Conservation (phyloP, 1,140 invertebrate genomes). For the Lasaia peninsularis region DNA sequence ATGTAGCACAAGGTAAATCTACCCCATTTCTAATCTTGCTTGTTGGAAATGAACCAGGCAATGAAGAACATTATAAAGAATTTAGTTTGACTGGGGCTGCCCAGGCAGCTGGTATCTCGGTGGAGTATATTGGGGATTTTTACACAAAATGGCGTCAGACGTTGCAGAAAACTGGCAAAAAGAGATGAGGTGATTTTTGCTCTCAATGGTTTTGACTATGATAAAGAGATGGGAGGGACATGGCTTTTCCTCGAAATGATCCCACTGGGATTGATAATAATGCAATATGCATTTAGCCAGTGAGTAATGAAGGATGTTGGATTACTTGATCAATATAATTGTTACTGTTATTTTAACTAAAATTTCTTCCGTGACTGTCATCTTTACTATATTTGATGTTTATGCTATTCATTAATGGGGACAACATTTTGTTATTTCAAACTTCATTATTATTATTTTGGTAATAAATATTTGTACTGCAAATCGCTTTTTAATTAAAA, state of each 20-base stretch:
- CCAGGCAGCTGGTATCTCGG: slow-evolving; percentile 59
- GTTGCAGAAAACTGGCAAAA: slow-evolving; percentile 63
- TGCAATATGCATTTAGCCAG: slow-evolving; percentile 4
- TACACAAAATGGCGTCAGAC: slow-evolving; percentile 67
- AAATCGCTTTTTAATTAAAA: slow-evolving; percentile 12
- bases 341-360: slow-evolving; percentile 5
- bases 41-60: slow-evolving; percentile 51
- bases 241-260: not conserved
- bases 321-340: slow-evolving; percentile 7
- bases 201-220: slow-evolving; percentile 43
- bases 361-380: not conserved
- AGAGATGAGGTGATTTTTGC: slow-evolving; percentile 56
- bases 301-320: slow-evolving; percentile 8
- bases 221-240: slow-evolving; percentile 29
- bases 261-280: slow-evolving; percentile 6
- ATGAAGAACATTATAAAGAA: slow-evolving; percentile 61
- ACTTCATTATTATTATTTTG: slow-evolving; percentile 14
- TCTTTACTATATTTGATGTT: slow-evolving; percentile 5
- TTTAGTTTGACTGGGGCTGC: slow-evolving; percentile 63
- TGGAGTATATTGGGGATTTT: slow-evolving; percentile 67
- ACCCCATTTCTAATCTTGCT: slow-evolving; percentile 56
- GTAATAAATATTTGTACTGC: slow-evolving; percentile 19
- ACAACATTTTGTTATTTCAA: slow-evolving; percentile 3
- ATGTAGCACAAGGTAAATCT: slow-evolving; percentile 42
- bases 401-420: not conserved